A percentile compares a stretch with the other conserved stretches of the same genome.
phyloP scores from a whole-genome alignment of 2,888 invertebrate species.

The Habrosyne pyritoides region DNA sequence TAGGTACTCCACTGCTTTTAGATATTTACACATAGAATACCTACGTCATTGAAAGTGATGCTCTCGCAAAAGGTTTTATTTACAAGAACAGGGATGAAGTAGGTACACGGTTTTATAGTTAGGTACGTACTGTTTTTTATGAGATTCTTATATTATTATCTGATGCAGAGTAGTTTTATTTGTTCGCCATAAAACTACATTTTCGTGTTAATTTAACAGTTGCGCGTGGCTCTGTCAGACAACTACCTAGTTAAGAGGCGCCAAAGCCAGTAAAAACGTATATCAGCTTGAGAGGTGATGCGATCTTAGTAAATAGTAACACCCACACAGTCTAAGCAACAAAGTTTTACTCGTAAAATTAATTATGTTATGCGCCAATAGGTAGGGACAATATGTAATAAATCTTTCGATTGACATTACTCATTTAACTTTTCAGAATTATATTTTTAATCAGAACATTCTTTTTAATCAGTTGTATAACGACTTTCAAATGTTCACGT shows the following conservation, averaged over 20 bases:
- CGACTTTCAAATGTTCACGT: too few relatives aligned
- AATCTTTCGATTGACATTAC: neutral
- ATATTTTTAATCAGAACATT: neutral
- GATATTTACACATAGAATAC: neutral
- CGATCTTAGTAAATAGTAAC: neutral
- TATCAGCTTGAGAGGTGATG: neutral
- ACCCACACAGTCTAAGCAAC: neutral
- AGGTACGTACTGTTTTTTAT: neutral
- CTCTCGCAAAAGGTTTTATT: neutral
- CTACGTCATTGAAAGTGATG: neutral
- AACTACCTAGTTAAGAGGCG: neutral
- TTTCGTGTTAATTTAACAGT: slow-evolving; percentile 12
- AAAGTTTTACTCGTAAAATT: neutral
- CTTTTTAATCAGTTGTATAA: too few relatives aligned
- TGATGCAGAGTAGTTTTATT: slow-evolving; percentile 20
- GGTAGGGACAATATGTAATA: neutral
- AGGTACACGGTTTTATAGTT: neutral
- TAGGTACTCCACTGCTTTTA: neutral
- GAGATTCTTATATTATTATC: neutral
- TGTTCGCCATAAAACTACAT: slow-evolving; percentile 19
- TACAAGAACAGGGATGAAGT: slow-evolving; percentile 12
- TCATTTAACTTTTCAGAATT: neutral
- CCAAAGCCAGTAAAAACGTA: neutral
- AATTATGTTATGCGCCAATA: neutral
- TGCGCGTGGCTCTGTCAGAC: slow-evolving; percentile 4